These are phyloP conservation scores for Pheosia tremula DNA, from an alignment of 2,888 invertebrate genomes.

Conservation along the genomic window DNA sequence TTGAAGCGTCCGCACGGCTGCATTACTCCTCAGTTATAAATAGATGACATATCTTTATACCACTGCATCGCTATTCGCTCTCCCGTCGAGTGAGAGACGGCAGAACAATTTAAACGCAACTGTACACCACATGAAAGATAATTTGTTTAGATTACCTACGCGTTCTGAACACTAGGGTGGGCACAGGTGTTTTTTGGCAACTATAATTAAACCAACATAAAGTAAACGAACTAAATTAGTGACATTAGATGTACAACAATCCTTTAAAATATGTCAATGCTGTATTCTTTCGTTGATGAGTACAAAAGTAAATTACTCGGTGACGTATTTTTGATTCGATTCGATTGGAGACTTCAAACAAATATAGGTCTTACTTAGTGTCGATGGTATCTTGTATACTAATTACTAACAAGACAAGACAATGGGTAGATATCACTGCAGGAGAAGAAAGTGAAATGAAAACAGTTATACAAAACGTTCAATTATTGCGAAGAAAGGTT, in stretches of 20 bases:
- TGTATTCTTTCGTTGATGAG: constrained; percentile 3
- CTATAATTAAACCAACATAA: constrained; percentile 23
- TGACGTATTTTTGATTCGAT: too few relatives aligned
- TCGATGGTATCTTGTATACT: too few relatives aligned
- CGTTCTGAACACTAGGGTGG: constrained; percentile 38
- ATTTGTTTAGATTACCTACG: constrained; percentile 64
- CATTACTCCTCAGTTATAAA: constrained; percentile 75
- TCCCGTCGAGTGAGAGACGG: constrained; percentile 73
- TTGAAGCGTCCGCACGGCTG: constrained; percentile 66
- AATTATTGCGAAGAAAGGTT: too few relatives aligned
- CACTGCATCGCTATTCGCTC: constrained; percentile 65
- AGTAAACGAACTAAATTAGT: neutral
- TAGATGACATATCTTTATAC: constrained; percentile 78
- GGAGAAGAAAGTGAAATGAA: too few relatives aligned
- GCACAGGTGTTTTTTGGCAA: constrained; percentile 34
- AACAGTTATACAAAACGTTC: too few relatives aligned
- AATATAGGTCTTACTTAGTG: too few relatives aligned
- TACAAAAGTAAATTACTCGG: neutral
- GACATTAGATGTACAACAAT: neutral
- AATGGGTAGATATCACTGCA: too few relatives aligned
- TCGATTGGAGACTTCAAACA: too few relatives aligned
- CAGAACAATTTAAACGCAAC: constrained; percentile 59
- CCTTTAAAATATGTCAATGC: neutral
- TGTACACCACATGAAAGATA: constrained; percentile 44
- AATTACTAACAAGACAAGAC: too few relatives aligned